These are phyloP conservation scores for Hirundichthys speculiger DNA, from an alignment of 2,113 vertebrate species.

Conservation along the genomic window DNA sequence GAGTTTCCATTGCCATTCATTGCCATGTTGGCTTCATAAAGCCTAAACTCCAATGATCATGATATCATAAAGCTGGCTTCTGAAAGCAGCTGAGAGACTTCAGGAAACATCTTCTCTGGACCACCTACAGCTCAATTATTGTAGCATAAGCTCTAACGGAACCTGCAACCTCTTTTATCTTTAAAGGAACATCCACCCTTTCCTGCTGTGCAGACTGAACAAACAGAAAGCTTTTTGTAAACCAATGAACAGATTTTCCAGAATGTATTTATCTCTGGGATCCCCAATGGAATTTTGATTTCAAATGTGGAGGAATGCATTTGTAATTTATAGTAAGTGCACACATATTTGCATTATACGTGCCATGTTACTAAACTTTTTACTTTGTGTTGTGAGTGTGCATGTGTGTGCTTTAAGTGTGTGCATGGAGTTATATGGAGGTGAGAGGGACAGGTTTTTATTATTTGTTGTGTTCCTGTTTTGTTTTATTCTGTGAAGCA, in stretches of 20 bases:
- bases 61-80: slow-evolving; percentile 9
- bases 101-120: slow-evolving; percentile 38
- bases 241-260: slow-evolving; percentile 9
- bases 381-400: no score
- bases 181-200: slow-evolving; percentile 70
- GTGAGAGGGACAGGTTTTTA: no score
- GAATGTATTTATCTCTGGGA: neutral
- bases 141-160: slow-evolving; percentile 4
- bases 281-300: neutral
- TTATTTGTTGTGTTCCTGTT: no score
- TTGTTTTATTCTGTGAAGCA: no score
- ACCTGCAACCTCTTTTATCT: slow-evolving; percentile 47
- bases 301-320: neutral
- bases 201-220: slow-evolving; percentile 66
- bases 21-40: neutral
- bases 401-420: no score
- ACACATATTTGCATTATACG: no score
- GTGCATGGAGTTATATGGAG: no score
- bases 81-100: slow-evolving; percentile 13
- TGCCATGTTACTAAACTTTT: no score
- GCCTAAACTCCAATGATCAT: neutral
- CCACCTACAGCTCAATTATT: slow-evolving; percentile 26
- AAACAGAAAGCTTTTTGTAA: slow-evolving; percentile 43
- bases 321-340: no score
- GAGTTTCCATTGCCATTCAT: neutral